A percentile compares a stretch with the other conserved stretches of the same genome.
Conservation (phyloP, 2,888 invertebrate species). For the Plusia festucae region DNA sequence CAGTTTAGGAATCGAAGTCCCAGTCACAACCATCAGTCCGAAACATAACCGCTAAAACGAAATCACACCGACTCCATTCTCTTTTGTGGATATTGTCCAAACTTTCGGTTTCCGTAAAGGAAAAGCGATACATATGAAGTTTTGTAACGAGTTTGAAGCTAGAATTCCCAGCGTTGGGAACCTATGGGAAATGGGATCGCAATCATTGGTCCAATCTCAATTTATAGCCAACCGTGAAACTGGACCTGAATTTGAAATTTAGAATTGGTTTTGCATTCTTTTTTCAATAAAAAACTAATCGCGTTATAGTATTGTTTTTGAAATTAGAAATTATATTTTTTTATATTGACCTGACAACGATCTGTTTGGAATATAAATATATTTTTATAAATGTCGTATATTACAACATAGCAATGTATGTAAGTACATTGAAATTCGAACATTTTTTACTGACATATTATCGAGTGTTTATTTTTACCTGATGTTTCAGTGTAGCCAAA, state of each 20-base stretch:
- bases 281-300: constrained; percentile 15
- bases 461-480: background rate
- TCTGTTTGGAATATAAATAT: constrained; percentile 1
- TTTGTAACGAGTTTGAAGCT: constrained; percentile 29
- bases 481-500: too few species aligned
- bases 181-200: constrained; percentile 18
- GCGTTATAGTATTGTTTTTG: constrained; percentile 9
- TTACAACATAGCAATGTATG: background rate
- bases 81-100: constrained; percentile 33
- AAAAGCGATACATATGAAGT: constrained; percentile 29
- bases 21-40: background rate
- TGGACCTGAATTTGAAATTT: constrained; percentile 20
- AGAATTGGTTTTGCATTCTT: background rate
- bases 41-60: background rate
- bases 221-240: constrained; percentile 21
- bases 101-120: constrained; percentile 21
- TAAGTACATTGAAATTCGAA: background rate
- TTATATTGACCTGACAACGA: background rate
- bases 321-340: constrained; percentile 10
- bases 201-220: constrained; percentile 27
- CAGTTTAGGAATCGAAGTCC: background rate
- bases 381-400: background rate
- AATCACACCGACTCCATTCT: constrained; percentile 29
- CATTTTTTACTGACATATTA: constrained; percentile 2
- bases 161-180: constrained; percentile 23